phyloP scores from a whole-genome alignment of 2,797 vertebrate genomes.

The Microctenopoma steveboyesi region DNA sequence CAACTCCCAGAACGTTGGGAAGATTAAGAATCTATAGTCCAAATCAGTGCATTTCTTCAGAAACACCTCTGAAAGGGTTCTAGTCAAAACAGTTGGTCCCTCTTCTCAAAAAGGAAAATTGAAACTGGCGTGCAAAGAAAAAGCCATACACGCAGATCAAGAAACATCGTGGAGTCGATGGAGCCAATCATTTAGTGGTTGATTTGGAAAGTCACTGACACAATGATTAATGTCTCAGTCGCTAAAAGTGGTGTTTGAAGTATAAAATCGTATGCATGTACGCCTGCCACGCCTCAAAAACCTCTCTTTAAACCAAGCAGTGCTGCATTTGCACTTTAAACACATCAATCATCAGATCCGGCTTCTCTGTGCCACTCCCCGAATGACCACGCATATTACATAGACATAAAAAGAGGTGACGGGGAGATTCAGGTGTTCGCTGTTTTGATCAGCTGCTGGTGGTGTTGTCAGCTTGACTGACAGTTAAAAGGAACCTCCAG shows the following conservation, averaged over 20 bases:
- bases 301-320: slow-evolving; percentile 1
- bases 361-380: neutral
- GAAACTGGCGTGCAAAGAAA: no score
- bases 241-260: neutral
- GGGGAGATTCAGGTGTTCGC: slow-evolving; percentile 3
- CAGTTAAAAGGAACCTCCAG: slow-evolving; percentile 29
- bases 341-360: slow-evolving; percentile 13
- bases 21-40: no score
- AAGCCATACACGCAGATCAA: no score
- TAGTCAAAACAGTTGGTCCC: no score
- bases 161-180: no score
- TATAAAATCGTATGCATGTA: neutral
- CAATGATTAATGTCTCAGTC: neutral
- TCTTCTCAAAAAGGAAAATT: no score
- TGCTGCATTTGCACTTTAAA: slow-evolving; percentile 19
- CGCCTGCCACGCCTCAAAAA: neutral
- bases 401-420: slow-evolving; percentile 9
- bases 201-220: slow-evolving; percentile 1
- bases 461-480: slow-evolving; percentile 44
- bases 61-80: no score
- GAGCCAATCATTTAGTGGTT: neutral
- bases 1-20: no score
- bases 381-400: slow-evolving; percentile 7
- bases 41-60: no score
- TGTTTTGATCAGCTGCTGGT: slow-evolving; percentile 23